Percentiles rank a stretch among this genome's conserved stretches.
phyloP scores from a whole-genome alignment of 30 jellyfish, hydroid and myxozoan species.

The Cassiopea xamachana region DNA sequence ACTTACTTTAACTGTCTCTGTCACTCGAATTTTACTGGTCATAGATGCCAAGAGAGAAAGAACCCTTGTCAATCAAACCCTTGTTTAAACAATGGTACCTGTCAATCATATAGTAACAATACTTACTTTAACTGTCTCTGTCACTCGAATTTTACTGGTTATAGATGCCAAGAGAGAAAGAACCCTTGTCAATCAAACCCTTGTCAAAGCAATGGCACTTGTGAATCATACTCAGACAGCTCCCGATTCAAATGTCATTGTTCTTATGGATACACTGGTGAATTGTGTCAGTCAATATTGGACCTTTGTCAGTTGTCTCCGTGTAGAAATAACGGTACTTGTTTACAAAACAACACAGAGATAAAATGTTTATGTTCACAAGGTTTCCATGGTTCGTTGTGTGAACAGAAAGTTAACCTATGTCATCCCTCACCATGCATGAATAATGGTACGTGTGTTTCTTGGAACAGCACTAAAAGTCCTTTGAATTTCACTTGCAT shows the following conservation, averaged over 20 bases:
- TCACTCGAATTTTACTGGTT: constrained; percentile 10
- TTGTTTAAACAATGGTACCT: constrained; percentile 13
- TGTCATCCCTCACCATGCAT: constrained; percentile 43
- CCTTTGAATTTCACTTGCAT: constrained; percentile 6
- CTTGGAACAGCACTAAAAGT: not conserved
- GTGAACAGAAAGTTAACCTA: constrained; percentile 37
- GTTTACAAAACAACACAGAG: constrained; percentile 1
- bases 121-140: constrained; percentile 20
- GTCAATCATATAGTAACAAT: not conserved
- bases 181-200: not conserved
- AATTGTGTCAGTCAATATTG: constrained; percentile 9
- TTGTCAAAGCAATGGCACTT: constrained; percentile 54
- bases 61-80: not conserved
- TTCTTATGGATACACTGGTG: constrained; percentile 48
- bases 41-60: constrained; percentile 6
- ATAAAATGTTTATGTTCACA: constrained; percentile 24
- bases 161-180: not conserved
- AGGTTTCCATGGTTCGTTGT: constrained; percentile 4
- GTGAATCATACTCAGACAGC: not conserved
- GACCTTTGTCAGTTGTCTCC: constrained; percentile 19
- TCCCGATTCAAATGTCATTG: constrained; percentile 25
- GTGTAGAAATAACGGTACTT: constrained; percentile 39
- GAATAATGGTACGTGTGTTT: constrained; percentile 51
- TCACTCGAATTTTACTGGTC: constrained; percentile 2
- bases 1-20: constrained; percentile 11